Evolutionary conservation across 2,113 vertebrate species (phyloP), one percentile per base, ranked within the genome.

Genomic region (Perca fluviatilis): DNA sequence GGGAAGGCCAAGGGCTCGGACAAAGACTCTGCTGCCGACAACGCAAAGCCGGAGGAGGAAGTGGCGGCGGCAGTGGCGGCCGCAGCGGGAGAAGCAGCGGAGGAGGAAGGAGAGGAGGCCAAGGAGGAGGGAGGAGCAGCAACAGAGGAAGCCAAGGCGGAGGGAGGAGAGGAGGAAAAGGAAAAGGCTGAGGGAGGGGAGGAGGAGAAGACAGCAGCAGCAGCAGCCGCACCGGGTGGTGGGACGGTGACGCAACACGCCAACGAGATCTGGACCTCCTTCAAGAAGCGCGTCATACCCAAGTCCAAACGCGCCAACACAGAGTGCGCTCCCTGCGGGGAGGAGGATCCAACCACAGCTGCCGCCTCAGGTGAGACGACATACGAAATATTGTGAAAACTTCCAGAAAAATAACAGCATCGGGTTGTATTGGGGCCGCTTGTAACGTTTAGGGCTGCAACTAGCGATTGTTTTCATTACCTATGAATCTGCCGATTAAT

Each of bases 251-350:
- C 95, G 56, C 95, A 96, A 30, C 95, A 96, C 8, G 94, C 95
- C 91, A 95, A 94, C 12, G 95, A 96, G 87, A 96, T 95, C 87
- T 96, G 95, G 95, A 95, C 94, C 53, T 94, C 94, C 54, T 96
- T 96, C 86, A 96, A 96, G 90, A 96, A 96, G 63, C 93, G 95
- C 0, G 95, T 96, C 73, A 95, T 94, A 81, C 95, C 90, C 64
- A 96, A 95, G 82, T 95, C 95, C 71, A 96, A 95, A 76, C 93
- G 92, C 12, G 71, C 95, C 75, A 92, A 92, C 87, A 90, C 90
- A 1, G 95, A 95, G 84, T 91, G 91, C 70, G 77, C 83, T 65
- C 49, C 92, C 11, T 67, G 73, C 8, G 94, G 74, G 1, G 95
- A 94, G 82, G 95, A 95, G 70, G 93, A 95, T 3, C 77, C 83